Evolutionary conservation across 2,113 vertebrate species (phyloP).

Genomic region (Myotis lucifugus): DNA sequence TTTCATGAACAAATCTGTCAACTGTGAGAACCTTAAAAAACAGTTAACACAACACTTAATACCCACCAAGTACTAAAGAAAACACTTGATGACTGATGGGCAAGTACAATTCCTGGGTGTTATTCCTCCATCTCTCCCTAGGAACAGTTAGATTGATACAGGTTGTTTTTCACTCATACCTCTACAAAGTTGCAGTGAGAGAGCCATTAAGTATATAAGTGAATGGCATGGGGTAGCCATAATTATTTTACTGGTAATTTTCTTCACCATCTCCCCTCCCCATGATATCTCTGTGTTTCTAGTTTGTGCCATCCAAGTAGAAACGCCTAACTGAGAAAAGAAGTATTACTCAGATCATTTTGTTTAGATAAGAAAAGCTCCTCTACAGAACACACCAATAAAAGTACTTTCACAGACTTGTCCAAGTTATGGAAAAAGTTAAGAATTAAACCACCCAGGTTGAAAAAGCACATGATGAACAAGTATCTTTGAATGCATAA

Average conservation of each 20-base stretch:
- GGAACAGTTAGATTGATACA: background rate
- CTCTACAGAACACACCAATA: background rate
- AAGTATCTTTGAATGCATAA: too few relatives aligned
- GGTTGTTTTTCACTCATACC: background rate
- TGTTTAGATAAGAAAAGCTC: background rate
- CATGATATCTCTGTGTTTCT: background rate
- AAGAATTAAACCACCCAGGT: background rate
- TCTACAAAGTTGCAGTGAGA: background rate
- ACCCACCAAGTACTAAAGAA: background rate
- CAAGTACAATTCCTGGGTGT: background rate
- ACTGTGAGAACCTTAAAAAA: background rate
- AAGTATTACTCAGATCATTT: fast-evolving
- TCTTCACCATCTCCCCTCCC: background rate
- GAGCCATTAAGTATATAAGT: background rate
- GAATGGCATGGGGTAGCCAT: background rate
- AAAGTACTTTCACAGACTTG: background rate
- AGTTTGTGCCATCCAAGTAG: background rate
- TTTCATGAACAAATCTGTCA: background rate
- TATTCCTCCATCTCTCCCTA: background rate
- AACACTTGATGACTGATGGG: too few relatives aligned
- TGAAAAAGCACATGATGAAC: background rate
- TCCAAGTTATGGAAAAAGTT: background rate
- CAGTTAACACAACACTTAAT: background rate
- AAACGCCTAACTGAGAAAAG: background rate
- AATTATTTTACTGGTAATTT: background rate